phyloP scores from a whole-genome alignment of 2,797 vertebrate genomes.

The Lithobates sylvaticus region DNA sequence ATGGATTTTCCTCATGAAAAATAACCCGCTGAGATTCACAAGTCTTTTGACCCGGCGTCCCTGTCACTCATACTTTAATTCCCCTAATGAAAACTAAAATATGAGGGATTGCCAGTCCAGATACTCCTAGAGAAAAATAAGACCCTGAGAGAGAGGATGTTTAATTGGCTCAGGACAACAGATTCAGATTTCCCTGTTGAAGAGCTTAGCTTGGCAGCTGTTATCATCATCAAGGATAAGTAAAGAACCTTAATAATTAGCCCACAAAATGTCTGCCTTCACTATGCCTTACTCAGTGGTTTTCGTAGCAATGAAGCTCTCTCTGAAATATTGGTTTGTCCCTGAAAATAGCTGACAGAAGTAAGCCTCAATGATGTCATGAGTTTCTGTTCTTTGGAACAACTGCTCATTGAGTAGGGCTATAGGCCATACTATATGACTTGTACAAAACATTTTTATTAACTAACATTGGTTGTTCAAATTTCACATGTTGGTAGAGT shows the following conservation, averaged over 20 bases:
- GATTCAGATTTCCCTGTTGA: conserved; percentile 12
- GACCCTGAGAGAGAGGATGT: neutral
- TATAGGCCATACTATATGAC: no score
- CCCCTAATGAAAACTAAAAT: conserved; percentile 2
- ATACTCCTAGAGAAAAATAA: neutral
- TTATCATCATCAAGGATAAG: neutral
- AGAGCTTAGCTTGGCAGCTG: conserved; percentile 6
- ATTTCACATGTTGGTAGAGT: no score
- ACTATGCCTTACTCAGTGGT: neutral
- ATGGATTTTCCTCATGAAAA: neutral
- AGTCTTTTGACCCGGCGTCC: neutral
- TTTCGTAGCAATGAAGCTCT: neutral
- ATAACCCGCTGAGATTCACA: neutral
- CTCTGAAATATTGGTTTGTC: no score
- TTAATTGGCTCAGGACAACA: conserved; percentile 18
- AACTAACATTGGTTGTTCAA: no score
- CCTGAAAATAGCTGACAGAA: no score
- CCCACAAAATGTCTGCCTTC: neutral
- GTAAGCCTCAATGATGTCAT: no score
- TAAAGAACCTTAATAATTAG: neutral
- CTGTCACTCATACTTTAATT: neutral
- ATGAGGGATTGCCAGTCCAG: neutral
- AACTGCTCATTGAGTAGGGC: no score
- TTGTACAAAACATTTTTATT: no score
- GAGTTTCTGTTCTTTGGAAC: no score